Base-by-base conservation (phyloP, 2,888 invertebrate genomes). In the Melitaea athalia region DNA sequence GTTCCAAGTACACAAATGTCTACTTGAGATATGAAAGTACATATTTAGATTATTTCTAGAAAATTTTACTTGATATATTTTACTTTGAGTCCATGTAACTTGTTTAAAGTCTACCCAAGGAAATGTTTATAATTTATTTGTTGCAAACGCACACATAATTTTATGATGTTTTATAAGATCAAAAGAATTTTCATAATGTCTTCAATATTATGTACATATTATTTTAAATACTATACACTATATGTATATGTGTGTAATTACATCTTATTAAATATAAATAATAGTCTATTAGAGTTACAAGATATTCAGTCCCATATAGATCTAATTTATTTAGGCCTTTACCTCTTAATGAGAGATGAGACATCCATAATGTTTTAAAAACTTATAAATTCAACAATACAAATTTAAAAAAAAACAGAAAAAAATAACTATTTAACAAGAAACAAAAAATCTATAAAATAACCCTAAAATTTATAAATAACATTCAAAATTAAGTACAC, bases 271-370 rank as follows among this genome's bases (percentile, higher is more conserved):
- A 61, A 47, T 60, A 55, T 68, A 64, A n/a, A 43, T 68, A 64
- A 61, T 69, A 59, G 52, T 69, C 63, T 64, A 68, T 68, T 61
- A 71, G 63, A 69, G 67, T 66, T 66, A 66, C 53, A 59, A 61
- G 59, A 59, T 64, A 33, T 38, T 62, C 64, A 69, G 69, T 70
- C 67, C 52, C 67, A 71, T 73, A 70, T 5, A 67, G 33, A 49
- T 42, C 63, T 70, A 70, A 71, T 71, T 74, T 71, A 71, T 65
- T 71, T 73, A 74, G 73, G 73, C 74, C 73, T 64, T 62, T 57
- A 67, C 43, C 53, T 42, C 38, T 15, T 53, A 50, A 55, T 62
- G 53, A 33, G 47, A 47, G 17, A 38, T 42, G 62, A 67, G 66
- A 55, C 61, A 57, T 55, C 24, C 55, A 38, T 24, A 15, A 67